Evolutionary conservation across 2,113 vertebrate species (phyloP).

Genomic region (Indicator maculatus): DNA sequence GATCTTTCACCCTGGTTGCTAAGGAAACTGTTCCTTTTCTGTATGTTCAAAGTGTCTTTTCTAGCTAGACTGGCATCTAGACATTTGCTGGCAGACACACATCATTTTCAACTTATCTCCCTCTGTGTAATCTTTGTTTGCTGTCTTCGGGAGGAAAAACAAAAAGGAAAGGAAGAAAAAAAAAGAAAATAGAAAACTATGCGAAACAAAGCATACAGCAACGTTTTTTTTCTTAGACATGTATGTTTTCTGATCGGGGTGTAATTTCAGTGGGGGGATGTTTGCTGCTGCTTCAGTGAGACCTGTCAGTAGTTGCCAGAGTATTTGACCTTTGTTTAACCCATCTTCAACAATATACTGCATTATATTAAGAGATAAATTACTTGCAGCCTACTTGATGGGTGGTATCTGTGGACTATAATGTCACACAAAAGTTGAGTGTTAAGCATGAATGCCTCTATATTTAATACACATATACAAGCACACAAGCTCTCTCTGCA

Average conservation of each 20-base stretch:
- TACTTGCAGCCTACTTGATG: neutral
- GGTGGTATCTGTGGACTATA: neutral
- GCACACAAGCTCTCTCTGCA: neutral
- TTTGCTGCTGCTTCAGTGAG: neutral
- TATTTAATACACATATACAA: neutral
- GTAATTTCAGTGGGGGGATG: neutral
- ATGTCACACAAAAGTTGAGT: neutral
- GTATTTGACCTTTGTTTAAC: neutral
- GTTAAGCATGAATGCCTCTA: neutral
- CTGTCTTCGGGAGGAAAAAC: neutral
- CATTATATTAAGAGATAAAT: neutral
- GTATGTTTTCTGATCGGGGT: neutral
- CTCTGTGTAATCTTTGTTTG: neutral
- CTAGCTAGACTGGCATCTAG: slow-evolving; percentile 12
- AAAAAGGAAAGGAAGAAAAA: neutral
- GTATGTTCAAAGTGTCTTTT: neutral
- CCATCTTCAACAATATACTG: neutral
- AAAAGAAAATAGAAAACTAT: neutral
- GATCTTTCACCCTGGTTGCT: slow-evolving; percentile 16
- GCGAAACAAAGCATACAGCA: neutral
- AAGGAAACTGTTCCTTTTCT: slow-evolving; percentile 59
- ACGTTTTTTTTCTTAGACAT: neutral
- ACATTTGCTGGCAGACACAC: slow-evolving; percentile 13
- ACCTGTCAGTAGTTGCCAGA: neutral
- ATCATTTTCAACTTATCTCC: neutral